Base-by-base conservation (phyloP, 2,797 vertebrate genomes). In the Bufotes viridis region DNA sequence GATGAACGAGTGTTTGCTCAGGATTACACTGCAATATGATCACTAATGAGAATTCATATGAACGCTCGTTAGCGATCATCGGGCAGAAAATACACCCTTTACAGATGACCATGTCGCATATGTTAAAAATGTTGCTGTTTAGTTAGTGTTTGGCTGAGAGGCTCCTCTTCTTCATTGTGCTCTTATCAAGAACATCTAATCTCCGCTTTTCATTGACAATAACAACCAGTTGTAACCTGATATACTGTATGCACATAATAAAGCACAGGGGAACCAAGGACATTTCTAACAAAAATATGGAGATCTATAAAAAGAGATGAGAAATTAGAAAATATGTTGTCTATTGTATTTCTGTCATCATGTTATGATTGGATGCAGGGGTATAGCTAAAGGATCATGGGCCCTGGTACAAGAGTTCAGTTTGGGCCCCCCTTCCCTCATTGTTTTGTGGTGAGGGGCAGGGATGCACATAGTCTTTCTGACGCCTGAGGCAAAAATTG, bases 101-200 rank as follows among this genome's bases (percentile, higher is more conserved):
- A 42, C 42, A 42, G 42, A 42, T 42, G 42, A 42, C 42, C 42
- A 42, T 3, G 42, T 42, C 42, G 42, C 42, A 42, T 42, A 42
- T 42, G 42, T 42, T 5, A 42, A 42, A 42, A 5, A 42, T 42
- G 3, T 5, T 5, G 42, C 42, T 42, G 13, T 42, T 20, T 72
- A 72, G 14, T 7, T 34, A 13, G 2, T 72, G 26, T 74, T 34
- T 74, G 70, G 15, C 72, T 0, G 20, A 67, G 24, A 51, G 34
- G 18, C 72, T 75, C 17, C 72, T 49, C 20, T 75, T 22, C 20
- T 18, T 75, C 42, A 42, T 42, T 42, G 42, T 42, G 42, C 42
- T 75, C 17, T 75, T 75, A 75, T 75, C 72, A 11, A 49, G 72
- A 75, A 75, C 72, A 75, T 75, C 72, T 75, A 75, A 75, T 75